phyloP scores from a whole-genome alignment of 2,888 invertebrate species.

The Plusia festucae region DNA sequence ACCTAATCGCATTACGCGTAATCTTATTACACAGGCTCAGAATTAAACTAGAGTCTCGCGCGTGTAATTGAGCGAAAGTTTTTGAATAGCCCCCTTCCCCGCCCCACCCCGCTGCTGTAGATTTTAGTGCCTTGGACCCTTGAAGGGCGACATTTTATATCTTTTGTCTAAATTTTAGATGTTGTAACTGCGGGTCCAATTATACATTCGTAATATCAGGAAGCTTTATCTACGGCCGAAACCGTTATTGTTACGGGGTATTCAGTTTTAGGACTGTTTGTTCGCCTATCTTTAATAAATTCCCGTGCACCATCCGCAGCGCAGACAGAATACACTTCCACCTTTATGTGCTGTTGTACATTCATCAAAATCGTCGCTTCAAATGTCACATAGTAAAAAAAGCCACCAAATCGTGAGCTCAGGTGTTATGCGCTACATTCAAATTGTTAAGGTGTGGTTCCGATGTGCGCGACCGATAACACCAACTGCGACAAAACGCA shows the following conservation, averaged over 20 bases:
- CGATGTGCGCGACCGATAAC: slow-evolving; percentile 9
- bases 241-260: slow-evolving; percentile 43
- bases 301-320: slow-evolving; percentile 13
- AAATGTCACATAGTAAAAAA: slow-evolving; percentile 37
- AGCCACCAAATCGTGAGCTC: slow-evolving; percentile 33
- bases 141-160: slow-evolving; percentile 58
- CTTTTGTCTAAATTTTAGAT: slow-evolving; percentile 58
- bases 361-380: slow-evolving; percentile 37
- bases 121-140: slow-evolving; percentile 52
- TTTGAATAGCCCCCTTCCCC: slow-evolving; percentile 54
- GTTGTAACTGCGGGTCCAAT: slow-evolving; percentile 55
- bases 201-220: slow-evolving; percentile 56
- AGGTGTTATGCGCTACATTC: slow-evolving; percentile 32
- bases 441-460: slow-evolving; percentile 31
- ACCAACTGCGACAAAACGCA: slow-evolving; percentile 6
- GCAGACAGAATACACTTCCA: slow-evolving; percentile 25
- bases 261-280: slow-evolving; percentile 21
- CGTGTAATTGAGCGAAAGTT: slow-evolving; percentile 64
- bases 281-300: slow-evolving; percentile 22
- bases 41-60: slow-evolving; percentile 61
- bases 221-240: slow-evolving; percentile 51
- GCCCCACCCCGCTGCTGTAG: slow-evolving; percentile 31
- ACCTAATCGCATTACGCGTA: slow-evolving; percentile 59
- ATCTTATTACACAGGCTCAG: slow-evolving; percentile 60
- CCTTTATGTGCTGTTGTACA: slow-evolving; percentile 30